Evolutionary conservation across 2,797 vertebrate genomes (phyloP).

Genomic region (Sebastes diploproa): DNA sequence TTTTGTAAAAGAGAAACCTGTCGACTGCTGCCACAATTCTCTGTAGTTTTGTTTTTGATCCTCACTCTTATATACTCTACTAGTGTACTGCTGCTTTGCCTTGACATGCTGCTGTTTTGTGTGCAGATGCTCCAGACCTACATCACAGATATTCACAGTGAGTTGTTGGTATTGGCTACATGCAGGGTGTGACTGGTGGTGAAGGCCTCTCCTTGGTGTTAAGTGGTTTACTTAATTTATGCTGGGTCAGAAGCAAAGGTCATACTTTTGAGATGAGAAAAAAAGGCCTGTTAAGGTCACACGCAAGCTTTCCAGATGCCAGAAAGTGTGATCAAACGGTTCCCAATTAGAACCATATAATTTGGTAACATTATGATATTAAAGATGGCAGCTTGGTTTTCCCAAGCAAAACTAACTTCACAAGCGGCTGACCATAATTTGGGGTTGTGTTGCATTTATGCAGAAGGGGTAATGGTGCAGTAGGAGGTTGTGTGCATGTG

Average conservation of each 20-base stretch:
- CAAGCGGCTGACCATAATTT: slow-evolving; percentile 84
- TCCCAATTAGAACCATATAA: slow-evolving; percentile 84
- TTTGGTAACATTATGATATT: slow-evolving; percentile 84
- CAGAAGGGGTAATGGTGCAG: slow-evolving; percentile 58
- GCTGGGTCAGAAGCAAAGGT: slow-evolving; percentile 72
- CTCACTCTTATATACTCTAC: neutral
- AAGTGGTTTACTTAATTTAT: slow-evolving; percentile 76
- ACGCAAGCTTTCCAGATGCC: slow-evolving; percentile 75
- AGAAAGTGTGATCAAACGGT: slow-evolving; percentile 78
- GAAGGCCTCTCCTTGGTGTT: slow-evolving; percentile 52
- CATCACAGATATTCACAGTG: slow-evolving; percentile 36
- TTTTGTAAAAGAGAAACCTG: neutral
- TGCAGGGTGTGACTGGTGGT: slow-evolving; percentile 73
- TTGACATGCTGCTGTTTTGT: slow-evolving; percentile 38
- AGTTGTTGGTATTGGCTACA: slow-evolving; percentile 53
- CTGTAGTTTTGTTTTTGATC: neutral
- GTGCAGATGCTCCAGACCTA: slow-evolving; percentile 50
- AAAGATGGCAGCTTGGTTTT: slow-evolving; percentile 84
- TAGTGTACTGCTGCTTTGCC: neutral
- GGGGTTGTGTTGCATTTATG: slow-evolving; percentile 69
- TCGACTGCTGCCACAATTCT: neutral
- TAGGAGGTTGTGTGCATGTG: slow-evolving; percentile 23
- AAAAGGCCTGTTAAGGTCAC: slow-evolving; percentile 66
- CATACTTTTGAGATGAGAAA: slow-evolving; percentile 70
- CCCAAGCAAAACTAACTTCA: slow-evolving; percentile 84